Evolutionary conservation across 1,140 invertebrate genomes (phyloP), one percentile per base, ranked within the genome.

Genomic region (Antheraea mylitta): DNA sequence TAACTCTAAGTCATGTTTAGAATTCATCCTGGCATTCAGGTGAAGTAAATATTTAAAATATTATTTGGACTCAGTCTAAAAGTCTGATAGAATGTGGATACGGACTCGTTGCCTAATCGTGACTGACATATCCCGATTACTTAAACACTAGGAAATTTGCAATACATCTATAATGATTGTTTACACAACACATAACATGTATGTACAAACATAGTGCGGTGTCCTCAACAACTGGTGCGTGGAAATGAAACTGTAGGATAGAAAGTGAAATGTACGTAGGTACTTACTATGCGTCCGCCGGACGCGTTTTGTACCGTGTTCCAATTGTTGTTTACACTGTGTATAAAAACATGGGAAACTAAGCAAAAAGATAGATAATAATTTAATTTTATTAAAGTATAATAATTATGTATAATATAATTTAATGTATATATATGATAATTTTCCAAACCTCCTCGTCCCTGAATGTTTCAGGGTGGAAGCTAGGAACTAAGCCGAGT

Each of bases 161-260:
- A 53, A 53, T 53, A 53, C 9, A 53, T 53, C 1, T 53, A 53
- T 53, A 53, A 53, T 53, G 7, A 53, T 16, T 16, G 19, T 63
- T 63, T 63, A 63, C 37, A 18, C 30, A 63, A 63, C 9, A 63
- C 10, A n/a, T 63, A 36, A n/a, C 61, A 37, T 22, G 18, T 65
- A n/a, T 22, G 18, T 60, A 67, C 58, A 63, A 66, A 69, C 59
- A 69, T 53, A 68, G 74, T 74, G 78, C 81, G 78, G 77, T 80
- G 76, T 81, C 68, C 13, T 66, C 72, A 81, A 78, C 80, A 85
- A 82, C 80, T 82, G 80, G 81, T 83, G 80, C 83, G 82, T 84
- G 73, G 70, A 77, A 80, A 71, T 65, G 69, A 75, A 72, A 48
- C 16, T 53, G 45, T 36, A 65, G 48, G 62, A 42, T 77, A 77